Evolutionary conservation across 2,113 vertebrate species (phyloP), one percentile per base, ranked within the genome.

Genomic region (Gymnarchus niloticus): DNA sequence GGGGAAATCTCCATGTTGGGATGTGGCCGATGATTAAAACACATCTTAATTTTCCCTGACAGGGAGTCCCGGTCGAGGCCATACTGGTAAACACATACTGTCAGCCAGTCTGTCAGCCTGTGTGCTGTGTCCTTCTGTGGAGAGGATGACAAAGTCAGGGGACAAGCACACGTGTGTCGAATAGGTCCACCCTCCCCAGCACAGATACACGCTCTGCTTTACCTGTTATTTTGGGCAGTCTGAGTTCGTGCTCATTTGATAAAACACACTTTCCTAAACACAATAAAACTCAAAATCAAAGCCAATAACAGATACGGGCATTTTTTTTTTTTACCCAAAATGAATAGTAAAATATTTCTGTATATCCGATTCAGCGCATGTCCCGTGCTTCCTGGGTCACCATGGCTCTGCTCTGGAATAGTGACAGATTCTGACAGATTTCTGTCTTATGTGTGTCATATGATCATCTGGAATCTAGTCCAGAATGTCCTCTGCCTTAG

Each of bases 31-130:
- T 57, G 49, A 86, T 86, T 86, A 83, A 80, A 73, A 52, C 81
- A 44, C 46, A 17, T 83, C 81, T 86, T 83, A 83, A 86, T 83
- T 83, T 83, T n/a, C 33, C 33, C 33, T 86, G 85, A 83, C 85
- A 86, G 49, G 59, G 48, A 86, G 81, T 83, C 85, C 81, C 85
- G 48, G 61, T 28, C 61, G 8, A 82, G 85, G 48, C 78, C 56
- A 3, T 28, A 78, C 23, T 52, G 56, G 77, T 23, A 86, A 51
- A 59, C 33, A 86, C 81, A 73, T 41, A 46, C 59, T 73, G 85
- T 83, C 85, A 83, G 80, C 85, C 57, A 73, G 80, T 56, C 81
- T 86, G 85, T 65, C 85, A 83, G 85, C 51, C 41, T 33, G 48
- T 44, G 59, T 86, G 61, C 59, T 1, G 28, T 44, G 81, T 82